A percentile compares a stretch with the other conserved stretches of the same genome.
phyloP scores from a whole-genome alignment of 2,888 invertebrate genomes.

The Odontocerum albicorne region DNA sequence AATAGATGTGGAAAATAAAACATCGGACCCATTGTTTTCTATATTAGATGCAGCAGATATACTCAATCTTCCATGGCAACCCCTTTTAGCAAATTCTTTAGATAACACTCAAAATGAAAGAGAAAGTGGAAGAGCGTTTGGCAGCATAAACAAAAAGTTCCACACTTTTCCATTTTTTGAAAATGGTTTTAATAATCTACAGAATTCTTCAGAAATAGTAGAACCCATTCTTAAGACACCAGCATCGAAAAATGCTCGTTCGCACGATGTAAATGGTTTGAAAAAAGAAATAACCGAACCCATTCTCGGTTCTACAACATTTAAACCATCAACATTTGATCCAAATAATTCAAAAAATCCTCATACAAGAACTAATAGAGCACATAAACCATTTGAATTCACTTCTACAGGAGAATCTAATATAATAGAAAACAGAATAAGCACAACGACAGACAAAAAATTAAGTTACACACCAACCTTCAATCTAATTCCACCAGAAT shows the following conservation, averaged over 20 bases:
- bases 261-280: constrained; percentile 48
- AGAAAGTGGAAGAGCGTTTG: constrained; percentile 64
- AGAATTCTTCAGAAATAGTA: constrained; percentile 62
- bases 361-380: constrained; percentile 28
- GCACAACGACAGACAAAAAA: constrained; percentile 18
- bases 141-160: constrained; percentile 54
- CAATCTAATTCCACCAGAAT: constrained; percentile 39
- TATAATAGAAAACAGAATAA: constrained; percentile 13
- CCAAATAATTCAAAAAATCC: constrained; percentile 5
- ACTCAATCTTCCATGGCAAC: constrained; percentile 53
- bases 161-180: constrained; percentile 32
- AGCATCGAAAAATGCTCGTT: constrained; percentile 57
- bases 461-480: constrained; percentile 42
- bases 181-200: constrained; percentile 9
- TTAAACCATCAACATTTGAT: constrained; percentile 26
- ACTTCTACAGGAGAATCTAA: constrained; percentile 2
- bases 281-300: constrained; percentile 68
- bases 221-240: constrained; percentile 73
- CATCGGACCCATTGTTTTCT: constrained; percentile 42
- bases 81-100: constrained; percentile 53
- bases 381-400: constrained; percentile 26
- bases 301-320: constrained; percentile 57
- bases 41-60: constrained; percentile 53
- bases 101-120: constrained; percentile 45
- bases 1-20: constrained; percentile 41